Evolutionary conservation across 2,113 vertebrate species (phyloP).

Genomic region (Barbus barbus): DNA sequence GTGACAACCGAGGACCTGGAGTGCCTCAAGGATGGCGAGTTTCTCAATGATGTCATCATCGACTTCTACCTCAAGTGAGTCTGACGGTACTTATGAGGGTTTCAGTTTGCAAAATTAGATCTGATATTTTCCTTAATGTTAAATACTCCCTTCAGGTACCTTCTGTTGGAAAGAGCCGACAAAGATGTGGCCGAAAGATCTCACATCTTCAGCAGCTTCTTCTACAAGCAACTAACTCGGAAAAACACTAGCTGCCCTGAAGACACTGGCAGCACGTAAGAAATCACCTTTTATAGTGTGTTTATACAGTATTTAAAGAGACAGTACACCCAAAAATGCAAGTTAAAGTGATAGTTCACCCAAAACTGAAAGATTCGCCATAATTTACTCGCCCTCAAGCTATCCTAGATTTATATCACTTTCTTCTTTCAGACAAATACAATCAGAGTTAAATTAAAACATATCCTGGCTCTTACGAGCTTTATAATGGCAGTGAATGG

Average conservation of each 20-base stretch:
- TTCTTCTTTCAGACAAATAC: too few species aligned
- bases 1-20: constrained; percentile 90
- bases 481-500: too few species aligned
- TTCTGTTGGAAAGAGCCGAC: constrained; percentile 84
- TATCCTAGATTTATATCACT: too few species aligned
- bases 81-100: not conserved
- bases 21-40: constrained; percentile 86
- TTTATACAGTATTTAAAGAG: not conserved
- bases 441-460: too few species aligned
- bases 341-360: too few species aligned
- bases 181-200: constrained; percentile 79
- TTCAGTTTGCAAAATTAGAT: not conserved
- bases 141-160: constrained; percentile 73
- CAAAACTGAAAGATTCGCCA: too few species aligned
- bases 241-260: constrained; percentile 77
- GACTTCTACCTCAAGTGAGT: constrained; percentile 98
- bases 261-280: constrained; percentile 83
- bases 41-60: constrained; percentile 97
- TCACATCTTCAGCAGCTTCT: constrained; percentile 96
- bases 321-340: not conserved
- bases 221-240: constrained; percentile 91
- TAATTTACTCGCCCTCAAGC: too few species aligned
- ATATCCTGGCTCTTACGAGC: too few species aligned
- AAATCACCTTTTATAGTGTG: constrained; percentile 5
- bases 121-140: not conserved